Evolutionary conservation across 2,797 vertebrate species (phyloP), one percentile per base, ranked within the genome.

Genomic region (Gila robusta): DNA sequence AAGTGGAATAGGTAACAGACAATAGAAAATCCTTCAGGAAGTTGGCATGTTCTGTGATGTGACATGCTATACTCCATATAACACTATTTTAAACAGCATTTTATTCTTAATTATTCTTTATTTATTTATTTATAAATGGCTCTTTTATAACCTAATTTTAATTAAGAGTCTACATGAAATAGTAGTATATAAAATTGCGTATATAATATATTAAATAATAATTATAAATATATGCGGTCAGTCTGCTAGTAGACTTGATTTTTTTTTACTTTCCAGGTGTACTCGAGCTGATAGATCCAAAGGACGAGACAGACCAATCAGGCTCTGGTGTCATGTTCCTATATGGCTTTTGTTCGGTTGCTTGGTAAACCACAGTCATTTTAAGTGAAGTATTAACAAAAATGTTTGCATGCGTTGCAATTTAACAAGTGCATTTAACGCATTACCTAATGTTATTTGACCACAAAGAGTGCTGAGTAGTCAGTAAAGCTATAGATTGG

Each of bases 381-480:
- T 56, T 41, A 23, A 76, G 21, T 28, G 67, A 81, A 71, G 28
- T 69, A 87, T 89, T 85, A 86, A 67, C 62, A 16, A 8, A 44
- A 89, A 71, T 8, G 79, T 39, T 76, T 83, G 69, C 81, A 41
- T 87, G 76, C 39, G 9, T 17, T 72, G 66, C 47, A 86, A 39
- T 86, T 87, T 44, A 62, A 62, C 37, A 70, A 16, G 6, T 66
- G 64, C 64, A 32, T 66, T 66, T 32, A 66, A 37, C 28, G 47
- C 62, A 35, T 87, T 84, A 54, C 64, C 83, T 89, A 69, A 81
- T 83, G 26, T 81, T 8, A 56, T 54, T 59, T 49, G 5, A 84
- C 87, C 64, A n/a, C 71, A 86, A 78, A 54, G 47, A 81, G 56
- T 32, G 76, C 84, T 83, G 87, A 87, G 79, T 69, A 56, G 82